A percentile compares a stretch with the other conserved stretches of the same genome.
These are phyloP conservation scores for Ranitomeya imitator DNA, from an alignment of 2,113 vertebrate species.

Conservation along the genomic window DNA sequence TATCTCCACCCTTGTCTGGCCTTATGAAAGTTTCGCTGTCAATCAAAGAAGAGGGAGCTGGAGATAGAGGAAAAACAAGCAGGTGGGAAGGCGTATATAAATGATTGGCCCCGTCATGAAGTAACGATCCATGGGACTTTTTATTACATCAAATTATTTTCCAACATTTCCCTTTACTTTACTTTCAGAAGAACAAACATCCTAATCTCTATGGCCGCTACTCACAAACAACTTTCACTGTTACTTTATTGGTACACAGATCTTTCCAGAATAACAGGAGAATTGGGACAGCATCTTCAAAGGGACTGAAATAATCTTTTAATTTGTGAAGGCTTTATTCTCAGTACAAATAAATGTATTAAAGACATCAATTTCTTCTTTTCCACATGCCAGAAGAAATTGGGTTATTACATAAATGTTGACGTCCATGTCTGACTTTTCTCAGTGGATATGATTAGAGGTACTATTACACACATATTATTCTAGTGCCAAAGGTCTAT, in stretches of 20 bases:
- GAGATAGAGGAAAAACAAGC: too few species aligned
- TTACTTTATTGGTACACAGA: neutral
- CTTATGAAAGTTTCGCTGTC: too few species aligned
- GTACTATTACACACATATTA: constrained; percentile 23
- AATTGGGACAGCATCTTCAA: constrained; percentile 24
- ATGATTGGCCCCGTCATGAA: too few species aligned
- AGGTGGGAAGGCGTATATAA: too few species aligned
- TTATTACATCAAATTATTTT: neutral
- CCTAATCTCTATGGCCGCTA: neutral
- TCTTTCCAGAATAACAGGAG: constrained; percentile 16
- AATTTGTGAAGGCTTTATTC: constrained; percentile 32
- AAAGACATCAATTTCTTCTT: constrained; percentile 40
- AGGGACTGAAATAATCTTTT: constrained; percentile 27
- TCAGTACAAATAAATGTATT: constrained; percentile 44
- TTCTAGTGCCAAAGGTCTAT: neutral
- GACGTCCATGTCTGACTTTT: constrained; percentile 32
- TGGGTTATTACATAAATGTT: constrained; percentile 53
- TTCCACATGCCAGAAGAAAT: constrained; percentile 17
- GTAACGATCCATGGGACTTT: too few species aligned
- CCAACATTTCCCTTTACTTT: neutral
- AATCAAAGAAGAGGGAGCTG: too few species aligned
- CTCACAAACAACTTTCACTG: neutral
- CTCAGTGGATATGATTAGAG: constrained; percentile 40
- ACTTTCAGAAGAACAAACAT: neutral
- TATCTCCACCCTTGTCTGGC: too few species aligned